These are phyloP conservation scores for Zalophus californianus DNA, from an alignment of 2,797 vertebrate species.

Conservation along the genomic window DNA sequence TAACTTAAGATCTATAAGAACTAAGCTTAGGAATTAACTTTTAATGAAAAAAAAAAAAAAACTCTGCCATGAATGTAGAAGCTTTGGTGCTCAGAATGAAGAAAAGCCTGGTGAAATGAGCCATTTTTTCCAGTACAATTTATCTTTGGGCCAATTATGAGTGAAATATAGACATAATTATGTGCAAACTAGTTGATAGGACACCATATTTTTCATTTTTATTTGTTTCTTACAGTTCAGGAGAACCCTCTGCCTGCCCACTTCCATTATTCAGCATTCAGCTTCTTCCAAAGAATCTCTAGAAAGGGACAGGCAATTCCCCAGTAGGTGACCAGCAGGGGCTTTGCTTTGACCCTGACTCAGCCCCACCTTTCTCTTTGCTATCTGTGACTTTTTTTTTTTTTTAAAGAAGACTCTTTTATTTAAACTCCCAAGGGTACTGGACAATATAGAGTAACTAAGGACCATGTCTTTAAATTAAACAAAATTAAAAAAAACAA, in stretches of 20 bases:
- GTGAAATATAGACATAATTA: slow-evolving; percentile 67
- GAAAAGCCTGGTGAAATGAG: slow-evolving; percentile 62
- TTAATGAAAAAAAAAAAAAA: slow-evolving; percentile 57
- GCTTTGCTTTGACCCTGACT: neutral
- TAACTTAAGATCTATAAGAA: slow-evolving; percentile 54
- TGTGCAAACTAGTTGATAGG: neutral
- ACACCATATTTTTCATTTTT: slow-evolving; percentile 43
- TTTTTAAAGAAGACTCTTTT: neutral
- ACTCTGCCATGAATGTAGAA: slow-evolving; percentile 58
- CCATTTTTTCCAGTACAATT: slow-evolving; percentile 62
- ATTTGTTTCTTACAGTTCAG: slow-evolving; percentile 28
- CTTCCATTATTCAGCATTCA: neutral
- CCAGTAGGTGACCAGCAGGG: neutral
- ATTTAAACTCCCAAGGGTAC: neutral
- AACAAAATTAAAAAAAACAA: no score
- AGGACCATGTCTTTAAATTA: neutral
- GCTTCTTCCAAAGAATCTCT: neutral
- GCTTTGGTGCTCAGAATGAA: slow-evolving; percentile 49
- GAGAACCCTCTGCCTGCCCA: neutral
- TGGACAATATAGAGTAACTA: neutral
- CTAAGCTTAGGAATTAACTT: slow-evolving; percentile 67
- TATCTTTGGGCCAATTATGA: slow-evolving; percentile 69
- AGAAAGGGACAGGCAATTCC: neutral
- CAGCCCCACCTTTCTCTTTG: neutral
- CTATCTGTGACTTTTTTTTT: neutral